Conservation (phyloP, 2,113 vertebrate species). For the Columba janthina region DNA sequence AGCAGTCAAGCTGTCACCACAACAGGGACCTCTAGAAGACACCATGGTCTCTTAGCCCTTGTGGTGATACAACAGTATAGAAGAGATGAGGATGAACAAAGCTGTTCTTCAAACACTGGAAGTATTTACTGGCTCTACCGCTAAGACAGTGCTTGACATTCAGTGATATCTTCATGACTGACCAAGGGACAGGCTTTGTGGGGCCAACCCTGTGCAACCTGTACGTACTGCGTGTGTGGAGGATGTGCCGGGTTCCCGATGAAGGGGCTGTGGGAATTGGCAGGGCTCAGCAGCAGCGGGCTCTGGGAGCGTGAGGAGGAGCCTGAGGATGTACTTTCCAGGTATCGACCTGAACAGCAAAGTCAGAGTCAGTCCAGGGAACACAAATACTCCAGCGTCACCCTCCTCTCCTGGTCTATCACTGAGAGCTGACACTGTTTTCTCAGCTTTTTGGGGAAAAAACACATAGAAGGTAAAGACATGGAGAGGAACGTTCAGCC, state of each 20-base stretch:
- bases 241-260: slow-evolving; percentile 64
- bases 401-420: neutral
- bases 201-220: fast-evolving
- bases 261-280: slow-evolving; percentile 76
- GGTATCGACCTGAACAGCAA: slow-evolving; percentile 75
- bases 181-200: neutral
- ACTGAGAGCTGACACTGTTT: neutral
- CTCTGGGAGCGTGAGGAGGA: slow-evolving; percentile 91
- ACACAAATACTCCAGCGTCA: neutral
- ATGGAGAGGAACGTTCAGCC: neutral
- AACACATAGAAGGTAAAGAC: neutral
- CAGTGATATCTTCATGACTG: fast-evolving
- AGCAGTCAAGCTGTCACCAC: neutral
- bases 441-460: neutral
- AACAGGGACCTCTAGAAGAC: neutral
- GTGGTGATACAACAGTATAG: neutral
- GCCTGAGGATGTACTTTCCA: slow-evolving; percentile 88
- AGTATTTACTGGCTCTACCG: neutral
- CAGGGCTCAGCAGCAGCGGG: slow-evolving; percentile 84
- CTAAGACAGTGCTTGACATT: neutral
- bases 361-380: neutral
- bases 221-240: slow-evolving; percentile 71
- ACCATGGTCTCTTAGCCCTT: neutral
- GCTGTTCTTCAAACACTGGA: neutral
- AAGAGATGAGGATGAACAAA: neutral